Conservation (phyloP, 1,140 invertebrate genomes). For the Yoshiicerus persimilis region DNA sequence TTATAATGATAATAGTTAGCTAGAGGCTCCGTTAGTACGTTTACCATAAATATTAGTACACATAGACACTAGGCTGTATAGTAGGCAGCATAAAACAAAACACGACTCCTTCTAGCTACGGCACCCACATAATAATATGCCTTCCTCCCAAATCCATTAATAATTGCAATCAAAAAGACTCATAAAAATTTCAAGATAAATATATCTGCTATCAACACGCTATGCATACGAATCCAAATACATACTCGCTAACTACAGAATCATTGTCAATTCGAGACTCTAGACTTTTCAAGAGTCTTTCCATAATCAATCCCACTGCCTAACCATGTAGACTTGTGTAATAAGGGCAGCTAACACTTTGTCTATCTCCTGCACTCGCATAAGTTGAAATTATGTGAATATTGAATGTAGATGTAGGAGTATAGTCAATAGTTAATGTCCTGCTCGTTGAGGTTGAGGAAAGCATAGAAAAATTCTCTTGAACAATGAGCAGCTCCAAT, state of each 20-base stretch:
- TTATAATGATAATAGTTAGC: not conserved
- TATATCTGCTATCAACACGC: not conserved
- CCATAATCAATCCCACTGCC: not conserved
- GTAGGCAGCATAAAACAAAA: too few relatives aligned
- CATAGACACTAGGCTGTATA: not conserved
- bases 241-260: not conserved
- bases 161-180: conserved; percentile 4
- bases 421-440: not conserved
- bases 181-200: conserved; percentile 5
- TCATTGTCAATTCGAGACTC: not conserved
- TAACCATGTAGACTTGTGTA: not conserved
- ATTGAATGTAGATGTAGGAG: not conserved
- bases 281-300: not conserved
- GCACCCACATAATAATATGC: conserved; percentile 11
- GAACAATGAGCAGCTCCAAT: not conserved
- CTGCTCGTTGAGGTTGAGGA: not conserved
- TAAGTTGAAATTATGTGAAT: not conserved
- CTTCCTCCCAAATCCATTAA: not conserved
- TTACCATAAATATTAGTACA: not conserved
- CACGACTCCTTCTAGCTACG: not conserved
- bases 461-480: not conserved
- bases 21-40: not conserved
- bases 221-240: not conserved
- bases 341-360: not conserved
- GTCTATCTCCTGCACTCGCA: not conserved